Percentiles rank a stretch among this genome's conserved stretches.
Evolutionary conservation across 2,888 invertebrate genomes (phyloP).

Genomic region (Cyclophora albipunctata): DNA sequence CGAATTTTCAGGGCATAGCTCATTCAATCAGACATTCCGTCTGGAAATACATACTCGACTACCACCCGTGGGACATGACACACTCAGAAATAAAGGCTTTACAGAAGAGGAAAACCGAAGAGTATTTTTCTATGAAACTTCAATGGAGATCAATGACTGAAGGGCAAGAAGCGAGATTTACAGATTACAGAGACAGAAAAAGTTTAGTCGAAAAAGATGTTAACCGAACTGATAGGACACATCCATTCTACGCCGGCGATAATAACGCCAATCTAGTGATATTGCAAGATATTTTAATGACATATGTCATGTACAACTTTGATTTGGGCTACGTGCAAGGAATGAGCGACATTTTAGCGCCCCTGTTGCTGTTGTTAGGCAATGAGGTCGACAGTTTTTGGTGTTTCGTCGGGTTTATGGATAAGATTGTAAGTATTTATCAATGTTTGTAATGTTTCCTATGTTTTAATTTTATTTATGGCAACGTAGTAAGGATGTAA

Average conservation of each 20-base stretch:
- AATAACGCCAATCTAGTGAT: slow-evolving; percentile 90
- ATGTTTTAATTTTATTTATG: no score
- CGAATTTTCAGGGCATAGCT: slow-evolving; percentile 81
- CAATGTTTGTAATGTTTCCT: background rate
- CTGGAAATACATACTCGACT: slow-evolving; percentile 96
- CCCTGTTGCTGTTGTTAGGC: slow-evolving; percentile 89
- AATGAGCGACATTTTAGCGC: slow-evolving; percentile 97
- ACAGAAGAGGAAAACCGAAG: slow-evolving; percentile 83
- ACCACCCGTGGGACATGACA: slow-evolving; percentile 89
- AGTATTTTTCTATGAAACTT: slow-evolving; percentile 95
- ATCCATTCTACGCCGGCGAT: slow-evolving; percentile 94
- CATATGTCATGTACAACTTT: slow-evolving; percentile 99
- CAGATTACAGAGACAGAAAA: slow-evolving; percentile 91
- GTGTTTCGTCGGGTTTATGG: slow-evolving; percentile 99
- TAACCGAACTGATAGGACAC: slow-evolving; percentile 93
- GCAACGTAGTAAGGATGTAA: no score
- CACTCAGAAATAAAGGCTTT: slow-evolving; percentile 80
- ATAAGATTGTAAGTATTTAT: slow-evolving; percentile 84
- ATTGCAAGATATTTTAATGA: slow-evolving; percentile 95
- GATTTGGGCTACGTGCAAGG: slow-evolving; percentile 97
- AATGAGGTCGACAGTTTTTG: slow-evolving; percentile 98
- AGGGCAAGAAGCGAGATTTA: slow-evolving; percentile 87
- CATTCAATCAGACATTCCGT: slow-evolving; percentile 85
- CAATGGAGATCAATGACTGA: slow-evolving; percentile 95
- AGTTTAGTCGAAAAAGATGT: slow-evolving; percentile 98